Evolutionary conservation across 2,888 invertebrate genomes (phyloP), one percentile per base, ranked within the genome.

Genomic region (Alsophila aescularia): DNA sequence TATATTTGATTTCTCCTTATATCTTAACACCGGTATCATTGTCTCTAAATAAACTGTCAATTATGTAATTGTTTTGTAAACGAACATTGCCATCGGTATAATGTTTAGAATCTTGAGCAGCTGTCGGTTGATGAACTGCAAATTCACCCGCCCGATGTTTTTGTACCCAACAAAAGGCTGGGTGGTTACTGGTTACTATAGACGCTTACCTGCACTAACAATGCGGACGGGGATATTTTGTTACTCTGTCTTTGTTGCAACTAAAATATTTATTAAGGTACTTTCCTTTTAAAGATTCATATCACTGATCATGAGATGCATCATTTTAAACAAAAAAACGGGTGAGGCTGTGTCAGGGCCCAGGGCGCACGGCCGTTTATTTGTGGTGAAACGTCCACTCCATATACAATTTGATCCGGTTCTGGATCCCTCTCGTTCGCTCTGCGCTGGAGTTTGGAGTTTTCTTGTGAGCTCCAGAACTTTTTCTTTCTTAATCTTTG

Each of bases 121-220:
- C 52, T 58, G 55, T 34, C 51, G 59, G 57, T 59, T 59, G 40
- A 40, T 59, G 59, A 64, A 59, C 61, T 45, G 51, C 48, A 15
- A 53, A 60, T 47, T 52, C 36, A 31, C 43, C 42, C 18, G 49
- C 34, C 39, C 42, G 21, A 10, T 36, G 12, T 49, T 44, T 48
- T 39, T 55, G 27, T 29, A 24, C n/a, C 21, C 35, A 40, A 44
- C 49, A 50, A 55, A 55, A 40, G 31, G 24, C 8, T 34, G 16
- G 45, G 32, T 24, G 1, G 24, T 5, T 8, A 24, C 14, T 0
- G 10, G 2, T 44, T 44, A 16, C 12, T 45, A 10, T 39, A 31
- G 9, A 21, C 49, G 43, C 40, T 44, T 49, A 54, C 54, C 55
- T 54, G 54, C 54, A 21, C 12, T 44, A 9, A 44, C 35, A 44